Evolutionary conservation across 2,113 vertebrate species (phyloP).

Genomic region (Elephantulus edwardii): DNA sequence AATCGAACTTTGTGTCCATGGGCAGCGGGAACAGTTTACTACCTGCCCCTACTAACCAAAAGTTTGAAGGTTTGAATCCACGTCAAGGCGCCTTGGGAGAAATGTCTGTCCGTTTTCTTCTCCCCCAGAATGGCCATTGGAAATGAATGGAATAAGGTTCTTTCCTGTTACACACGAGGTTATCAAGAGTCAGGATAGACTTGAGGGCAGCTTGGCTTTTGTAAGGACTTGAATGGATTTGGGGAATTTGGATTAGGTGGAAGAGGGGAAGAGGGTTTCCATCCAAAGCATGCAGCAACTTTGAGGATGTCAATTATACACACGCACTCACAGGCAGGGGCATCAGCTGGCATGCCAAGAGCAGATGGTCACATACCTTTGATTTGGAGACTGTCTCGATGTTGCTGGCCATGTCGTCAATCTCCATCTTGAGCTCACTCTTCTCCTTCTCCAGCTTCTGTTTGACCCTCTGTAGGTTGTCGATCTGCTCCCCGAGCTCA

Average conservation of each 20-base stretch:
- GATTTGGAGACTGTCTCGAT: constrained; percentile 81
- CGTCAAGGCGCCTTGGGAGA: background rate
- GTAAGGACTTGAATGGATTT: background rate
- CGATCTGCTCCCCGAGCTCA: constrained; percentile 79
- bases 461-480: constrained; percentile 85
- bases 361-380: constrained; percentile 79
- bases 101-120: background rate
- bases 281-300: background rate
- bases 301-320: background rate
- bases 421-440: constrained; percentile 90
- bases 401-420: constrained; percentile 79
- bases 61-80: background rate
- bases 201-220: background rate
- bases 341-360: accelerated
- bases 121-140: background rate
- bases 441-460: constrained; percentile 95
- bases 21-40: background rate
- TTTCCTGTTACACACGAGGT: background rate
- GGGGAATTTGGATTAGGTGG: background rate
- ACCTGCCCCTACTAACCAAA: background rate
- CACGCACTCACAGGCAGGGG: background rate
- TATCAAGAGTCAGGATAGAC: background rate
- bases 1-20: background rate
- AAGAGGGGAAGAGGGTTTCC: background rate
- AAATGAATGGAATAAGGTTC: background rate